A percentile compares a stretch with the other conserved stretches of the same genome.
Conservation (phyloP, 2,888 invertebrate genomes). For the Cylindroiulus punctatus region DNA sequence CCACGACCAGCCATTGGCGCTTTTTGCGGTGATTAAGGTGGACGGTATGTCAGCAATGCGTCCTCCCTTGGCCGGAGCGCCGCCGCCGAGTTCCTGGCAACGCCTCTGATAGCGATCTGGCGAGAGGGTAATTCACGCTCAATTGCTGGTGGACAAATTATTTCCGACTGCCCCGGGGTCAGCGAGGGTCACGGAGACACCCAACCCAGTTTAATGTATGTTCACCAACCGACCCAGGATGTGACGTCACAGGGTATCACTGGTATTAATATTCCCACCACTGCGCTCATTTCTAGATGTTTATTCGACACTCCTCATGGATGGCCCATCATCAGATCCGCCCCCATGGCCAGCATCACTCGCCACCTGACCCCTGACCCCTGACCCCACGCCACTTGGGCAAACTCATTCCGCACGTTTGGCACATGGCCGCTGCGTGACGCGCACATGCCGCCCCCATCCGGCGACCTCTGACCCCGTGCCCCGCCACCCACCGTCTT, state of each 20-base stretch:
- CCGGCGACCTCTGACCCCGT: not conserved
- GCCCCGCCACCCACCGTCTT: not conserved
- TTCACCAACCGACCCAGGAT: too few relatives aligned
- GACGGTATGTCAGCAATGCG: constrained; percentile 22
- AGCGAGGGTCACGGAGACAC: not conserved
- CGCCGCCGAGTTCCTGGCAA: not conserved
- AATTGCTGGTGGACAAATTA: not conserved
- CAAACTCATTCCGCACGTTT: not conserved
- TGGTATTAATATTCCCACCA: too few relatives aligned
- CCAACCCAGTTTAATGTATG: too few relatives aligned
- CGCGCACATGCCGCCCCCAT: not conserved
- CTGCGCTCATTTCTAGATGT: too few relatives aligned
- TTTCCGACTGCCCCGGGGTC: not conserved
- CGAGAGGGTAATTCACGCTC: not conserved
- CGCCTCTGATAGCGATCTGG: not conserved
- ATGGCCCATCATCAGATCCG: not conserved
- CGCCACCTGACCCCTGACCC: not conserved
- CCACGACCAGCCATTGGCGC: not conserved
- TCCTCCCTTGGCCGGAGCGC: not conserved
- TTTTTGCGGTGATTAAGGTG: not conserved
- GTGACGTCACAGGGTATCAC: too few relatives aligned
- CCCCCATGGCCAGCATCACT: not conserved
- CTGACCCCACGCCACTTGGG: constrained; percentile 21
- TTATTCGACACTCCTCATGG: too few relatives aligned
- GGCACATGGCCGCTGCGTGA: not conserved